These are phyloP conservation scores for Cochlearius cochlearius DNA, from an alignment of 2,113 vertebrate genomes.

Conservation along the genomic window DNA sequence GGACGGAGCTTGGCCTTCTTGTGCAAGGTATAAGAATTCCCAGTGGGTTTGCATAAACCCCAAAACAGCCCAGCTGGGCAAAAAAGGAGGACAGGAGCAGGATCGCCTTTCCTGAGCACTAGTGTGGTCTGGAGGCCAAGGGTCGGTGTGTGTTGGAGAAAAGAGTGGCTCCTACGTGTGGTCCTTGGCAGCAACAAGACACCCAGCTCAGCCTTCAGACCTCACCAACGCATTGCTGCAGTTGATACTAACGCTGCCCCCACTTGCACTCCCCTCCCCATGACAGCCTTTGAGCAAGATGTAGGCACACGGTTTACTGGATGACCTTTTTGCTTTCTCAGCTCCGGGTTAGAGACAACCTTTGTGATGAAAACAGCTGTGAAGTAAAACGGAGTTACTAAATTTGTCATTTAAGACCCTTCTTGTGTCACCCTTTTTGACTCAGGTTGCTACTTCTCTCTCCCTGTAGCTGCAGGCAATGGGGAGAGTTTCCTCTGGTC, in stretches of 20 bases:
- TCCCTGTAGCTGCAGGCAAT: neutral
- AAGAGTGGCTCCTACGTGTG: fast-evolving
- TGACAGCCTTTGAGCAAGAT: neutral
- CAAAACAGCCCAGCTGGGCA: neutral
- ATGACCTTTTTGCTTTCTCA: neutral
- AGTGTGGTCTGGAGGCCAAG: neutral
- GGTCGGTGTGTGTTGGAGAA: neutral
- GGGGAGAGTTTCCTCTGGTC: neutral
- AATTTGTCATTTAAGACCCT: neutral
- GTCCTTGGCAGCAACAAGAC: neutral
- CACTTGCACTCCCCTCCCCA: fast-evolving
- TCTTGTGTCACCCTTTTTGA: neutral
- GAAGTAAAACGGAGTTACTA: neutral
- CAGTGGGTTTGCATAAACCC: neutral
- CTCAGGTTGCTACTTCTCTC: neutral
- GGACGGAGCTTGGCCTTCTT: neutral
- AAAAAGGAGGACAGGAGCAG: neutral
- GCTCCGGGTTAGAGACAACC: neutral
- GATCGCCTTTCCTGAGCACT: neutral
- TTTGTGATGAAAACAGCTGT: neutral
- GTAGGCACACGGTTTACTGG: too few relatives aligned
- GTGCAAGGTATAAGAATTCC: neutral
- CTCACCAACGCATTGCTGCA: fast-evolving
- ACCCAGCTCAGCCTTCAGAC: neutral
- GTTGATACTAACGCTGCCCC: neutral